Percentiles rank a stretch among this genome's conserved stretches.
Evolutionary conservation across 2,888 invertebrate genomes (phyloP).

Genomic region (Blastobasis adustella): DNA sequence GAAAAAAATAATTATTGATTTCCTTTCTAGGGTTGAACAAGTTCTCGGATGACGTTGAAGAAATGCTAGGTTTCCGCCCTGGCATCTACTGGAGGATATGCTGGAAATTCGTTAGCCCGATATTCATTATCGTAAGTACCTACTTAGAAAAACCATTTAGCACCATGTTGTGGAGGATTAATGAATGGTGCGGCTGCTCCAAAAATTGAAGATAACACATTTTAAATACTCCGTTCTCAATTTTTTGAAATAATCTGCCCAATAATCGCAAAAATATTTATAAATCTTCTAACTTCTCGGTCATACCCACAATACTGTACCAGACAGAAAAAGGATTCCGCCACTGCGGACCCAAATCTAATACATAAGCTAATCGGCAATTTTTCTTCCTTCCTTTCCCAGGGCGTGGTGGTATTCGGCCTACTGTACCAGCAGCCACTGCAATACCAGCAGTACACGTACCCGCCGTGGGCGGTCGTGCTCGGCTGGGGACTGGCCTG

Average conservation of each 20-base stretch:
- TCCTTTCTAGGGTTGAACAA: conserved; percentile 79
- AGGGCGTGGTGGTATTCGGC: conserved; percentile 81
- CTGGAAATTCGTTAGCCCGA: conserved; percentile 90
- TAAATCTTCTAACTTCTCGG: no score
- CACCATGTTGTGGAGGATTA: no score
- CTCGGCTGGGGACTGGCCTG: conserved; percentile 83
- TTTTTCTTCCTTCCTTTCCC: conserved; percentile 13
- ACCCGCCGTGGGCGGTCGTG: conserved; percentile 82
- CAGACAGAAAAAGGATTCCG: no score
- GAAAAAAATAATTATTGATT: background rate
- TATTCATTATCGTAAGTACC: conserved; percentile 82
- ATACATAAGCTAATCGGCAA: background rate
- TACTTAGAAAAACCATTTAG: no score
- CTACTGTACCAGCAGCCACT: conserved; percentile 78
- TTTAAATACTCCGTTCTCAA: no score
- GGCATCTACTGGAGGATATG: conserved; percentile 88
- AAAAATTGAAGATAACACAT: no score
- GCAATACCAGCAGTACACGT: conserved; percentile 79
- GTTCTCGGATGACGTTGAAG: conserved; percentile 85
- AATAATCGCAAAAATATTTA: no score
- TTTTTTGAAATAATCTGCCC: no score
- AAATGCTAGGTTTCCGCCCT: conserved; percentile 85
- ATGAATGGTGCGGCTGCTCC: no score
- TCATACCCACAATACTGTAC: no score
- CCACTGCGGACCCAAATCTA: no score